These are phyloP conservation scores for Xyliphius kryptos DNA, from an alignment of 2,113 vertebrate species.

Conservation along the genomic window DNA sequence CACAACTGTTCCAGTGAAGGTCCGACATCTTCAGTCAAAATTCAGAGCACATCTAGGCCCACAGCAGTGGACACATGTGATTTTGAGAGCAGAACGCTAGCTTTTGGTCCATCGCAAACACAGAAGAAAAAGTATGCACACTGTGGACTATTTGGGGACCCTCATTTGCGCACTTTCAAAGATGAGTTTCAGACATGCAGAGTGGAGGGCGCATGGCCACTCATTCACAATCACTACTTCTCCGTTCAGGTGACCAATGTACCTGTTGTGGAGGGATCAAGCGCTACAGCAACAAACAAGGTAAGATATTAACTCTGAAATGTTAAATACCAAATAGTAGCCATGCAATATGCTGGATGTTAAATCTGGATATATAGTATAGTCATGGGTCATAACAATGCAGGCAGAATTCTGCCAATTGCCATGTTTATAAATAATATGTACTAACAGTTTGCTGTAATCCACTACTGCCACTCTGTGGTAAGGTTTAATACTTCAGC, in stretches of 20 bases:
- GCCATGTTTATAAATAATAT: no score
- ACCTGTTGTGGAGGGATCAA: constrained; percentile 69
- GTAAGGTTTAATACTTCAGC: no score
- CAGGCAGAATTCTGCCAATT: no score
- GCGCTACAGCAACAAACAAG: constrained; percentile 77
- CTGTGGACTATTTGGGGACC: constrained; percentile 78
- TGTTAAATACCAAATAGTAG: no score
- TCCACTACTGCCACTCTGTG: no score
- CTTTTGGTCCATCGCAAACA: constrained; percentile 37
- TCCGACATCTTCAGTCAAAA: constrained; percentile 64
- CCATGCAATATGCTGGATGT: no score
- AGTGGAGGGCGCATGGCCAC: constrained; percentile 76
- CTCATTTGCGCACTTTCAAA: constrained; percentile 72
- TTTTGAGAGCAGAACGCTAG: constrained; percentile 58
- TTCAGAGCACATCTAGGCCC: constrained; percentile 56
- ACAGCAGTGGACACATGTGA: constrained; percentile 60
- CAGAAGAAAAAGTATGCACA: constrained; percentile 69
- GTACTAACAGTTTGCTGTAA: no score
- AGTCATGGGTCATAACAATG: no score
- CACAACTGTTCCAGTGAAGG: constrained; percentile 76
- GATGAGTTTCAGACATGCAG: constrained; percentile 79
- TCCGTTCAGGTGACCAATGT: constrained; percentile 79
- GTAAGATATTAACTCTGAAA: constrained; percentile 50
- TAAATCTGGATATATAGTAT: no score
- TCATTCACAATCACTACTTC: constrained; percentile 73